Evolutionary conservation across 2,113 vertebrate species (phyloP).

Genomic region (Steatornis caripensis): DNA sequence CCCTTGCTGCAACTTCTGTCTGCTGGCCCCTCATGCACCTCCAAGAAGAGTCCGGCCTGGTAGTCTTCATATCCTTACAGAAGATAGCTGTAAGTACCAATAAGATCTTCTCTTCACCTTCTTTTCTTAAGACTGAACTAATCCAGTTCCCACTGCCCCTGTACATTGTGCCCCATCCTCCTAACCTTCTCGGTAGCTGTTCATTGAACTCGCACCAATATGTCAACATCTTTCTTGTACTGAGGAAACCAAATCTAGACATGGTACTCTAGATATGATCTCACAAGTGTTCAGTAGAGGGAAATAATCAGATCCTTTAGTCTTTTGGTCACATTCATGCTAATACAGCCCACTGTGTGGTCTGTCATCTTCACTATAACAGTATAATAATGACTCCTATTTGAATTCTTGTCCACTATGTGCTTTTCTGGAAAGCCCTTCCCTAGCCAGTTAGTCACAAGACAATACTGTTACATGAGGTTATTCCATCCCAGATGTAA

Average conservation of each 20-base stretch:
- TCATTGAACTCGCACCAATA: neutral
- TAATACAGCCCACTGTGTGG: neutral
- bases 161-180: neutral
- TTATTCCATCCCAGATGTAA: neutral
- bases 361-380: neutral
- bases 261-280: neutral
- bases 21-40: neutral
- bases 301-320: neutral
- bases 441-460: neutral
- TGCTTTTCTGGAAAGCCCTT: neutral
- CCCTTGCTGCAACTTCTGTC: neutral
- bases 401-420: neutral
- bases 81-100: neutral
- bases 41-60: neutral
- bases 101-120: neutral
- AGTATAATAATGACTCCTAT: neutral
- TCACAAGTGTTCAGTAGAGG: neutral
- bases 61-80: neutral
- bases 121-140: neutral
- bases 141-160: neutral
- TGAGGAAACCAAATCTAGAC: neutral
- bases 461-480: fast-evolving
- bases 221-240: neutral
- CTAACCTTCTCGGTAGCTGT: neutral
- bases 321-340: neutral